Evolutionary conservation across 2,888 invertebrate genomes (phyloP).

Genomic region (Ophion ellenae): DNA sequence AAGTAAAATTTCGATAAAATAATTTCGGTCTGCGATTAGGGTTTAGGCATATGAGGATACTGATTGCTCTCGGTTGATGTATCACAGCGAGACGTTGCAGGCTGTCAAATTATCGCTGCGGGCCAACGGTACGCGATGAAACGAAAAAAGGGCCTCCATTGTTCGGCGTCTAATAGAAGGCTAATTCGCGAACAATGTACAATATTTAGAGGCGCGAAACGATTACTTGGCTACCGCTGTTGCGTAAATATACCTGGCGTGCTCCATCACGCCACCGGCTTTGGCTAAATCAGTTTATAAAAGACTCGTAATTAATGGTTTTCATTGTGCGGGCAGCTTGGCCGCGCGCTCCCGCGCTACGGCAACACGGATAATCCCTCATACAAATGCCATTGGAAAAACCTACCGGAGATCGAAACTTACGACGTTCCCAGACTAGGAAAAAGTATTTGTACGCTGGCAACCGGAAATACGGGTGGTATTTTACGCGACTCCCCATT

Average conservation of each 20-base stretch:
- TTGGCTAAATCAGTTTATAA: conserved; percentile 82
- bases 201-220: conserved; percentile 77
- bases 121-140: conserved; percentile 41
- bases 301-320: conserved; percentile 83
- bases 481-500: conserved; percentile 9
- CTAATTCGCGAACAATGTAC: conserved; percentile 82
- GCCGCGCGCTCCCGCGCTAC: background rate
- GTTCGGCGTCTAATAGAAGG: conserved; percentile 81
- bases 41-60: background rate
- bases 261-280: conserved; percentile 65
- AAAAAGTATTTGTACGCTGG: conserved; percentile 5
- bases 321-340: conserved; percentile 76
- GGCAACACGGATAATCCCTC: conserved; percentile 6
- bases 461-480: conserved; percentile 25
- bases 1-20: conserved; percentile 30
- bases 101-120: conserved; percentile 50
- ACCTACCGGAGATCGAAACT: conserved; percentile 18
- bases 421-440: conserved; percentile 1
- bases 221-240: conserved; percentile 65
- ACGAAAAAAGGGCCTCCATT: conserved; percentile 76
- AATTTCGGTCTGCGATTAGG: background rate
- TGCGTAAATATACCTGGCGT: conserved; percentile 69
- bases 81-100: conserved; percentile 46
- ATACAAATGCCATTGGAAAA: conserved; percentile 17
- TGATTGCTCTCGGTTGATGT: conserved; percentile 1